A percentile compares a stretch with the other conserved stretches of the same genome.
Conservation (phyloP, 2,888 invertebrate genomes). For the Cosmia trapezina region DNA sequence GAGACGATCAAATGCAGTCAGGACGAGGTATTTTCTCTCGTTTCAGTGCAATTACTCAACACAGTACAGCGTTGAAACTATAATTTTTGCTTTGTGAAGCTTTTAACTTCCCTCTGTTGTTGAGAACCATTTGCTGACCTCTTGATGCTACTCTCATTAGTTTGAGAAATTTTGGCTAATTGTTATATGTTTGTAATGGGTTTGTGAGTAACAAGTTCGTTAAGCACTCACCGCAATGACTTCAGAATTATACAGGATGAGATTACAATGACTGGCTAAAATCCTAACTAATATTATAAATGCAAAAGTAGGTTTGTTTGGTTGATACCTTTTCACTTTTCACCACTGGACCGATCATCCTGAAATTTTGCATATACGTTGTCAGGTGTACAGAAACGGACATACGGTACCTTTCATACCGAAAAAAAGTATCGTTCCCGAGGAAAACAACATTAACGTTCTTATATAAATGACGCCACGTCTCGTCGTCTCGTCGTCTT, state of each 20-base stretch:
- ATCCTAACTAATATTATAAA: no score
- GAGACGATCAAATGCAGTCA: slow-evolving; percentile 72
- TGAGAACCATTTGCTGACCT: slow-evolving; percentile 40
- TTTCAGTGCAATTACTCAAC: slow-evolving; percentile 65
- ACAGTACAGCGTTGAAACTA: slow-evolving; percentile 61
- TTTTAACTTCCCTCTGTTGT: slow-evolving; percentile 33
- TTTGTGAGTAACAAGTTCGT: slow-evolving; percentile 44
- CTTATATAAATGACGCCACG: no score
- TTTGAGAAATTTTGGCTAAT: slow-evolving; percentile 43
- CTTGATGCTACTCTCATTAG: slow-evolving; percentile 37
- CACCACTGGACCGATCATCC: no score
- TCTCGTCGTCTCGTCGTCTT: no score
- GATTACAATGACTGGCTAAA: slow-evolving; percentile 5
- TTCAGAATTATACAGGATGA: slow-evolving; percentile 4
- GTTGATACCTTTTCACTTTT: no score
- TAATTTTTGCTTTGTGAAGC: slow-evolving; percentile 65
- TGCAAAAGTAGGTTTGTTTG: no score
- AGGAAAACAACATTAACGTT: no score
- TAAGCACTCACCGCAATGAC: slow-evolving; percentile 21
- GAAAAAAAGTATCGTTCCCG: no score
- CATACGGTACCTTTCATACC: no score
- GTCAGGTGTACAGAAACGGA: no score
- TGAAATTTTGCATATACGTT: no score
- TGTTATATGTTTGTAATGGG: slow-evolving; percentile 41
- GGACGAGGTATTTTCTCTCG: slow-evolving; percentile 60